Conservation (phyloP, 2,797 vertebrate species). For the Geotrypetes seraphini region DNA sequence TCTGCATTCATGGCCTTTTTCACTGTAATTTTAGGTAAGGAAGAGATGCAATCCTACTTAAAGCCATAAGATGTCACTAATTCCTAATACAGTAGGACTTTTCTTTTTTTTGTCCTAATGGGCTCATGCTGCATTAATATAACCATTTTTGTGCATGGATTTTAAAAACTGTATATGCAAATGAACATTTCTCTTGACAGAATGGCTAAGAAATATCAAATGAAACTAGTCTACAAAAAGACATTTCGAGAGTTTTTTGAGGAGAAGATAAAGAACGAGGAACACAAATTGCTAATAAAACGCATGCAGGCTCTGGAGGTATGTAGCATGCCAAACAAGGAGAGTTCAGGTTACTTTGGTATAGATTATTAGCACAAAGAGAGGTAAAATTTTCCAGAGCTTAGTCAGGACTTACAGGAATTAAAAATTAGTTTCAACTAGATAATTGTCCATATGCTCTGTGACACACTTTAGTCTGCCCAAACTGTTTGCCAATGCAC, state of each 20-base stretch:
- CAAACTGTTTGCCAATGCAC: too few relatives aligned
- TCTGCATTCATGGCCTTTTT: too few relatives aligned
- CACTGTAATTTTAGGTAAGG: not conserved
- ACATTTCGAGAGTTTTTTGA: constrained; percentile 86
- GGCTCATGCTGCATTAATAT: too few relatives aligned
- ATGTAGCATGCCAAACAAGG: constrained; percentile 7
- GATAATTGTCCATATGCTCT: too few relatives aligned
- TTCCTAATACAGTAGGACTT: constrained; percentile 2
- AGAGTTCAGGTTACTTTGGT: too few relatives aligned
- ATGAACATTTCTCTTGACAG: constrained; percentile 45
- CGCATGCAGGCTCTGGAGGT: constrained; percentile 89
- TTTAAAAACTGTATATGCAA: not conserved
- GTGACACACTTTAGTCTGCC: too few relatives aligned
- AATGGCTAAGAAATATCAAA: constrained; percentile 87
- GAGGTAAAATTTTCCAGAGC: too few relatives aligned
- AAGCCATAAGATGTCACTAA: constrained; percentile 31
- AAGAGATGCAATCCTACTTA: constrained; percentile 10
- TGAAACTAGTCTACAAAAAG: constrained; percentile 84
- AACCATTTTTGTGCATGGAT: too few relatives aligned
- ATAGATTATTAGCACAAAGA: too few relatives aligned
- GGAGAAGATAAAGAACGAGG: constrained; percentile 77
- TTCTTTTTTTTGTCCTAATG: too few relatives aligned
- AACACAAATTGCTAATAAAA: constrained; percentile 80
- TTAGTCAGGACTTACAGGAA: too few relatives aligned
- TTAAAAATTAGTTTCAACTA: too few relatives aligned